Percentiles rank a stretch among this genome's conserved stretches.
Evolutionary conservation across 2,797 vertebrate species (phyloP).

Genomic region (Chelidonichthys spinosus): DNA sequence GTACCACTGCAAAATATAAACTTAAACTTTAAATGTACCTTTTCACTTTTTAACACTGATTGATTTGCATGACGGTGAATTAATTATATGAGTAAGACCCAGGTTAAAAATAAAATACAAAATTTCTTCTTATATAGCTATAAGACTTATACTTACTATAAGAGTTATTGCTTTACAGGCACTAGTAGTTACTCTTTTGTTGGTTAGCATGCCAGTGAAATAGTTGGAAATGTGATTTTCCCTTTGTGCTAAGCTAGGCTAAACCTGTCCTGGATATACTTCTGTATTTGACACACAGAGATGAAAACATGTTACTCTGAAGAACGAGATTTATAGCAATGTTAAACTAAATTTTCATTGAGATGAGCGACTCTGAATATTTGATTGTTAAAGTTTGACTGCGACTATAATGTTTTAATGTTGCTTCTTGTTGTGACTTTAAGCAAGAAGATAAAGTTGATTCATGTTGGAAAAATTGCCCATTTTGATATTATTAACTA

Average conservation of each 20-base stretch:
- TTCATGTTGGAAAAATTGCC: not conserved
- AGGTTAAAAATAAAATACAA: too few species aligned
- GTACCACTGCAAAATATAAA: too few species aligned
- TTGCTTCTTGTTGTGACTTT: not conserved
- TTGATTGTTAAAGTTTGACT: constrained; percentile 1
- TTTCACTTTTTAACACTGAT: too few species aligned
- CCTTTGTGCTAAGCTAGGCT: not conserved
- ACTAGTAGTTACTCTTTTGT: too few species aligned
- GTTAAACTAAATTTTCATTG: not conserved
- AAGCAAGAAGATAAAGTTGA: not conserved
- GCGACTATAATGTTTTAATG: not conserved
- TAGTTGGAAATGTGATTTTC: not conserved
- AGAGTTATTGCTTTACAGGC: too few species aligned
- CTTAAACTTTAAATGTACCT: too few species aligned
- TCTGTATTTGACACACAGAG: not conserved
- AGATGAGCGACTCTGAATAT: not conserved
- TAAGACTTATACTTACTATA: too few species aligned
- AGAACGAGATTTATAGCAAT: not conserved
- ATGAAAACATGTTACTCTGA: not conserved
- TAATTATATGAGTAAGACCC: too few species aligned
- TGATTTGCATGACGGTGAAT: too few species aligned
- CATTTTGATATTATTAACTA: not conserved
- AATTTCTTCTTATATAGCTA: too few species aligned
- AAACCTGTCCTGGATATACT: not conserved
- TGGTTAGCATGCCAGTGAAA: too few species aligned